Conservation (phyloP, 2,113 vertebrate species). For the Gambusia holbrooki region DNA sequence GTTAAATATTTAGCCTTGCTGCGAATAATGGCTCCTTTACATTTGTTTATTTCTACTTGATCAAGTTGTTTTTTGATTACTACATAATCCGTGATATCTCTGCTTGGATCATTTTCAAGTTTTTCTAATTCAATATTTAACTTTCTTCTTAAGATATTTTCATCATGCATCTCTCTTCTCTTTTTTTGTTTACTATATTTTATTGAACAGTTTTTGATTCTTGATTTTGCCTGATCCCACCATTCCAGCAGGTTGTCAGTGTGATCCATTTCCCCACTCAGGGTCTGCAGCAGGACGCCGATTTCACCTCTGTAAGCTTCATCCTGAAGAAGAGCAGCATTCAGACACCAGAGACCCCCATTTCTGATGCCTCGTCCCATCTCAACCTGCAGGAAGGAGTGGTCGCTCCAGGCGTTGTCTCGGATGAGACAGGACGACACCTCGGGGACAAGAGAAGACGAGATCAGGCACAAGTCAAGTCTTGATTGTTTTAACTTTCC, state of each 20-base stretch:
- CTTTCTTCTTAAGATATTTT: background rate
- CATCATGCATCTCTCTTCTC: accelerated
- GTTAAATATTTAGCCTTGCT: background rate
- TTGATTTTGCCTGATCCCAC: background rate
- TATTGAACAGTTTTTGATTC: background rate
- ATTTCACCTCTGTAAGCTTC: too few species aligned
- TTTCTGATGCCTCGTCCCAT: too few species aligned
- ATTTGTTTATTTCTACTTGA: background rate
- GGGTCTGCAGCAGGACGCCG: too few species aligned
- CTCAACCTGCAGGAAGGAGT: too few species aligned
- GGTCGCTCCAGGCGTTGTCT: too few species aligned
- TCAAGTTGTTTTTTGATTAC: background rate
- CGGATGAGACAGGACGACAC: background rate
- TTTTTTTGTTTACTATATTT: background rate
- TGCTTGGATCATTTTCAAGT: background rate
- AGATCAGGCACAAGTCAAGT: background rate
- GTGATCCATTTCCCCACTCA: too few species aligned
- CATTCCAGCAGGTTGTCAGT: background rate
- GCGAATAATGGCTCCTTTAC: background rate
- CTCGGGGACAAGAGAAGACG: background rate
- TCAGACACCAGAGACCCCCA: too few species aligned
- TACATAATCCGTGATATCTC: background rate
- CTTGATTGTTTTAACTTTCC: background rate
- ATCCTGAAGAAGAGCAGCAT: too few species aligned
- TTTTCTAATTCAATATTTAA: background rate